Base-by-base conservation (phyloP, 2,888 invertebrate species). In the Lycaena phlaeas region DNA sequence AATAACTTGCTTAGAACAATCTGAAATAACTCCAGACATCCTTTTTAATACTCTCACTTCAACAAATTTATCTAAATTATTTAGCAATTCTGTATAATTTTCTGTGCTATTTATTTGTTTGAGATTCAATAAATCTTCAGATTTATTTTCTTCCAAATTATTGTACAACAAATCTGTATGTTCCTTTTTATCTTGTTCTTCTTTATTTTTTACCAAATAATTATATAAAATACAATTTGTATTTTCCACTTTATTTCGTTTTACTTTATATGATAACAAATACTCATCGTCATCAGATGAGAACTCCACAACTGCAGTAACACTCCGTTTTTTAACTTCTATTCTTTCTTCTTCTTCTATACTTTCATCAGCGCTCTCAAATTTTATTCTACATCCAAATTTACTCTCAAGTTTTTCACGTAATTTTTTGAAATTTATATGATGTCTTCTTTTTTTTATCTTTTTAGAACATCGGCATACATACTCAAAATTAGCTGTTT, bases 1-100 rank as follows among this genome's bases (percentile, higher is more conserved):
- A 36, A 41, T 1, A 40, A 30, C 28, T 31, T 10, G 11, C 28
- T 11, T 15, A 41, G 11, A 36, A 30, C 39, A n/a, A n/a, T n/a
- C n/a, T n/a, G n/a, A n/a, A n/a, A n/a, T 7, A 2, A 14, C 9
- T 7, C 14, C 2, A 2, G 3, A 9, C 28, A 28, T 28, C 9
- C 7, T 28, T 28, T 31, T 17, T 17, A 31, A 17, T 17, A 31
- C 5, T 17, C 17, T 31, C 5, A 31, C 15, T n/a, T 31, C 30
- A 10, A 31, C 2, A n/a, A n/a, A n/a, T n/a, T n/a, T n/a, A n/a
- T n/a, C n/a, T n/a, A n/a, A n/a, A n/a, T n/a, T n/a, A n/a, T n/a
- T n/a, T n/a, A n/a, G n/a, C n/a, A n/a, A n/a, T n/a, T n/a, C n/a
- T n/a, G n/a, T n/a, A n/a, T n/a, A n/a, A n/a, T n/a, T n/a, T n/a